A percentile compares a stretch with the other conserved stretches of the same genome.
These are phyloP conservation scores for Dipodomys ordii DNA, from an alignment of 2,113 vertebrate species.

Conservation along the genomic window DNA sequence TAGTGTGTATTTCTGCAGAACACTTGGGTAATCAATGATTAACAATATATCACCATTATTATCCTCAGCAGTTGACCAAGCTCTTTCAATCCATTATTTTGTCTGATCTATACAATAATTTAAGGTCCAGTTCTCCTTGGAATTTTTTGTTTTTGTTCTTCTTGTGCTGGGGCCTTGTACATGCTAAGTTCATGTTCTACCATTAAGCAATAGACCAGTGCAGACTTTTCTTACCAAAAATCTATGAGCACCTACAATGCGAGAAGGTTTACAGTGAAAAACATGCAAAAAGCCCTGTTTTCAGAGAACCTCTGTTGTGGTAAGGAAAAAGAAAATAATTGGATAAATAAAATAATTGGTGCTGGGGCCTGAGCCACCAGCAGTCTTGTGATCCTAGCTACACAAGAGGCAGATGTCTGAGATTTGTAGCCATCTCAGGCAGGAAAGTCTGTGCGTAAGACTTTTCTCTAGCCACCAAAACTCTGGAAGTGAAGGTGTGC, in stretches of 20 bases:
- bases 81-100: constrained; percentile 31
- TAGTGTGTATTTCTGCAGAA: neutral
- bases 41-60: neutral
- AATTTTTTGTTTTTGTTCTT: too few species aligned
- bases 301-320: neutral
- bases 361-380: too few species aligned
- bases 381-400: too few species aligned
- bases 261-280: neutral
- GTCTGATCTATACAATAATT: neutral
- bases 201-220: neutral
- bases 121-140: neutral
- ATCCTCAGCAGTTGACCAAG: neutral
- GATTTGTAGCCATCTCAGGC: too few species aligned
- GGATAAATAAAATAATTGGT: neutral
- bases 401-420: too few species aligned
- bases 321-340: constrained; percentile 19
- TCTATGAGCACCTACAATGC: neutral
- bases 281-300: neutral
- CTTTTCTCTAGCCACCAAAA: too few species aligned
- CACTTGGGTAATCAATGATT: neutral
- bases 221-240: neutral
- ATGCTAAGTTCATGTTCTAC: neutral
- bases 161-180: neutral
- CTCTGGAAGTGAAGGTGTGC: too few species aligned
- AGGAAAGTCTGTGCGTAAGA: too few species aligned